Percentiles rank a stretch among this genome's conserved stretches.
Evolutionary conservation across 2,888 invertebrate species (phyloP).

Genomic region (Encarsia formosa): DNA sequence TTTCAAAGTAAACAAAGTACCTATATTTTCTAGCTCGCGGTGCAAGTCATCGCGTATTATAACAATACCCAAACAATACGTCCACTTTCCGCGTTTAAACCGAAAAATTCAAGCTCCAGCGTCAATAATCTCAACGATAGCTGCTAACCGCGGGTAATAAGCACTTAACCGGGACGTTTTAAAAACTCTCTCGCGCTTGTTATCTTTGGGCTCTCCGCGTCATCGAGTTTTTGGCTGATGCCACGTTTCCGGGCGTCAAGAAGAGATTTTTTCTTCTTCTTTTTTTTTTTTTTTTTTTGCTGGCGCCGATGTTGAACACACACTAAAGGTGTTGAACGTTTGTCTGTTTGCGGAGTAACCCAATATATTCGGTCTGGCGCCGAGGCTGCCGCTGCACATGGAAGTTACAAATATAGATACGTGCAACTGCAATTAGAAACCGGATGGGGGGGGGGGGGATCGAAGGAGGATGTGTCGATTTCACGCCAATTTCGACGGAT

Average conservation of each 20-base stretch:
- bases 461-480: not conserved
- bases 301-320: constrained; percentile 31
- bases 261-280: too few species aligned
- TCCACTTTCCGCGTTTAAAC: too few species aligned
- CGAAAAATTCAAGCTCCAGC: too few species aligned
- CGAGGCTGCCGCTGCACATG: not conserved
- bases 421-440: constrained; percentile 5
- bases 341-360: constrained; percentile 48
- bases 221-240: constrained; percentile 9
- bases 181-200: constrained; percentile 16
- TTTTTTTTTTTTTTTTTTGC: too few species aligned
- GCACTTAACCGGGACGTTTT: constrained; percentile 22
- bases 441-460: constrained; percentile 3
- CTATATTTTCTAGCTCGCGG: too few species aligned
- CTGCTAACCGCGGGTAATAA: constrained; percentile 16
- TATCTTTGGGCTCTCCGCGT: constrained; percentile 19
- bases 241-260: constrained; percentile 23
- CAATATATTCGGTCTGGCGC: too few species aligned
- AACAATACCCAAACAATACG: too few species aligned
- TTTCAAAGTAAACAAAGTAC: too few species aligned
- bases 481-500: too few species aligned
- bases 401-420: constrained; percentile 38
- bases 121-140: too few species aligned
- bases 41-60: too few species aligned
- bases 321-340: constrained; percentile 48